Base-by-base conservation (phyloP, 2,113 vertebrate species). In the Steatornis caripensis region DNA sequence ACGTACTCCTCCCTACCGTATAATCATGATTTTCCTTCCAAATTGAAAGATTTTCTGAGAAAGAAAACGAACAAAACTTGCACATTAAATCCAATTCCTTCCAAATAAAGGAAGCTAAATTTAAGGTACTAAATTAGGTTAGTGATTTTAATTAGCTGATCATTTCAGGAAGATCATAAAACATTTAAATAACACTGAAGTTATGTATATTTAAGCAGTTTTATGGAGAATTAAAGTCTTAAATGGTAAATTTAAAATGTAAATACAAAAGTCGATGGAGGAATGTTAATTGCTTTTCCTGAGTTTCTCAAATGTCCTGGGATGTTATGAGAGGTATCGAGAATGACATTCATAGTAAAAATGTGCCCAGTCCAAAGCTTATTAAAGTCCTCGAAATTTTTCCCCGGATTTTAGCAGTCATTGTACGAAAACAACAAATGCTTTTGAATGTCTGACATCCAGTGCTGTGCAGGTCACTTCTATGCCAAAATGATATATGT, bases 121-220 rank as follows among this genome's bases (percentile, higher is more conserved):
- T 96, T 95, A 90, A 96, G 94, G 88, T 92, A 93, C 95, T 97
- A 96, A 97, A 95, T 98, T 96, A 96, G 93, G 82, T 96, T 94
- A 97, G 89, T 93, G 95, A 95, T 97, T 98, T 98, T 97, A 98
- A 98, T 98, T 97, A 98, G 96, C 21, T 75, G 90, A 97, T 97
- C 94, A 94, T 98, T 98, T 98, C 95, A 96, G 91, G 83, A 94
- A 95, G 96, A 96, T 97, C 97, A 97, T 97, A 97, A 98, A 98
- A 92, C 97, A 97, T 98, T 98, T 96, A 98, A 98, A 96, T 93
- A 97, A 95, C 94, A 95, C 71, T 57, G 82, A 94, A 95, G 95
- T 95, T 97, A 94, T 94, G 94, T 96, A 86, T 97, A 92, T 95
- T 75, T 95, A 95, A 95, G 84, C 75, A 96, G 95, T 96, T 98